Evolutionary conservation across 2,797 vertebrate species (phyloP), one percentile per base, ranked within the genome.

Genomic region (Lacerta agilis): DNA sequence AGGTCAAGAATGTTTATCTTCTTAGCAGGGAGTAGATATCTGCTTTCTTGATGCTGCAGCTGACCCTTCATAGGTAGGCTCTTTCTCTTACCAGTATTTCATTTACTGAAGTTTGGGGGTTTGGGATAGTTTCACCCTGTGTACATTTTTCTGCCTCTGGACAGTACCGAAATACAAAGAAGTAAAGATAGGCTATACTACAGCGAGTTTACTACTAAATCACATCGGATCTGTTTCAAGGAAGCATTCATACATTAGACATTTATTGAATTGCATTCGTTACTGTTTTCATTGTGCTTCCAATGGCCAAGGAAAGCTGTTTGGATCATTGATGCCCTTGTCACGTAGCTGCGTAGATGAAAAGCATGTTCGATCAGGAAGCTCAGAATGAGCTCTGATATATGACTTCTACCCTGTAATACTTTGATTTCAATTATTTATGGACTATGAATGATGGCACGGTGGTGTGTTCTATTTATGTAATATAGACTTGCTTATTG

Each of bases 191-290:
- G 91, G 89, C 75, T 93, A 49, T 49, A 89, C 88, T 80, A 81
- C 95, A 94, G 94, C 89, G 93, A 96, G 92, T 73, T 86, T 79
- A 84, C 90, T 91, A 29, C 92, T 94, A 93, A 93, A 93, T 96
- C 91, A 13, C 89, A 93, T 94, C 77, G 86, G 92, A 89, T 93
- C 87, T 92, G 0, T 0, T 79, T 94, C 79, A 81, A 81, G 92
- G 93, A 92, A 94, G 89, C 90, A 91, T 86, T 69, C 88, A 87
- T 75, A 75, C 27, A 55, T 95, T 94, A 95, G 96, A 94, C 94
- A 96, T 96, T 95, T 94, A 96, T 87, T 82, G 89, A 76, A 78
- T 0, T 20, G 91, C 91, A 91, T 92, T 94, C 90, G 88, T 95
- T 95, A 92, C 87, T 89, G 79, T 94, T 92, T 93, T 83, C 82